Evolutionary conservation across 92 coral and sea anemone genomes (phyloP), one percentile per base, ranked within the genome.

Genomic region (Phenganax stokvisi): DNA sequence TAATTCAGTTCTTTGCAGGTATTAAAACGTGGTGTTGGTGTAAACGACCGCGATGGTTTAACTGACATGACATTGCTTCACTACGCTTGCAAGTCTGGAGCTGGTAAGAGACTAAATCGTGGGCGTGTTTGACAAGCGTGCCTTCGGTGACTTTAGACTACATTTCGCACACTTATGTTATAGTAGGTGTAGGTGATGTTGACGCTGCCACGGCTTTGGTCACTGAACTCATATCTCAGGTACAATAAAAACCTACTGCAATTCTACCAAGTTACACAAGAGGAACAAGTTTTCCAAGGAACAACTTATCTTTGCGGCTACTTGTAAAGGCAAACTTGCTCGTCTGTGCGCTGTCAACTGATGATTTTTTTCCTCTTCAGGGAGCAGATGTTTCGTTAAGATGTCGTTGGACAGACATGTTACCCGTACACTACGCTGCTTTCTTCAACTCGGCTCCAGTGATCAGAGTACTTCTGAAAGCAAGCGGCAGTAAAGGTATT

Each of bases 361-460:
- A 3, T 25, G 54, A 29, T 10, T 62, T 59, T 16, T 44, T 16
- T 63, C n/a, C 6, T 1, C 58, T 74, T 0, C 67, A 91, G 96
- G 98, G 97, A 20, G 91, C 90, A 75, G 97, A 94, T 84, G 92
- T 92, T 9, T 81, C 90, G 27, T 87, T 90, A 82, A 92, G 90
- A 72, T 94, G 98, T 61, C 97, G 97, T 47, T 94, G 98, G 98
- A 94, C 98, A 57, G 98, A 94, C 81, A 94, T 94, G 97, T 83
- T 94, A 25, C 97, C 98, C 0, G 87, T 94, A 54, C 98, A 94
- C 76, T 94, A 94, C 81, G 97, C 98, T 65, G 88, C 96, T 6
- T 94, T 94, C 80, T 94, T 94, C 85, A 97, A 94, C 83, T 92
- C 93, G 6, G 96, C 97, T 10, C 87, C 97, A 12, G 83, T 92